phyloP scores from a whole-genome alignment of 2,888 invertebrate genomes.

The Sisyra nigra region DNA sequence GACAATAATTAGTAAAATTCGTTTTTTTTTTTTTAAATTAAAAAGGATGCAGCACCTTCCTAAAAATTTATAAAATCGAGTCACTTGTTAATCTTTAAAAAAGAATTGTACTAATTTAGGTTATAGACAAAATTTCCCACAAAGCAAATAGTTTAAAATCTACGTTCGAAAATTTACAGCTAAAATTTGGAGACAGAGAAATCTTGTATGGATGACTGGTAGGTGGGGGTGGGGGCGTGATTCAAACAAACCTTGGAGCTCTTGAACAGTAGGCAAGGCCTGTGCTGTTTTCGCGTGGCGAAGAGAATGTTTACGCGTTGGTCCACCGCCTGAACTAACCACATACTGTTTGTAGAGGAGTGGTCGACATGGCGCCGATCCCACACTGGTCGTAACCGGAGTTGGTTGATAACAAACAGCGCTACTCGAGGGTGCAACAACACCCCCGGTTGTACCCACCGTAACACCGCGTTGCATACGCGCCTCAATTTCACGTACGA shows the following conservation, averaged over 20 bases:
- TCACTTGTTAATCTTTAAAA: too few species aligned
- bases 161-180: too few species aligned
- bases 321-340: slow-evolving; percentile 10
- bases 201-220: too few species aligned
- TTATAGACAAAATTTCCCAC: too few species aligned
- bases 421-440: not conserved
- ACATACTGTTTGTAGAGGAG: slow-evolving; percentile 3
- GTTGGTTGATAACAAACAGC: slow-evolving; percentile 52
- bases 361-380: slow-evolving; percentile 11
- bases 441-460: not conserved
- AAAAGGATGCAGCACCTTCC: too few species aligned
- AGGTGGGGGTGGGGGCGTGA: too few species aligned
- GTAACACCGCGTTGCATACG: slow-evolving; percentile 45
- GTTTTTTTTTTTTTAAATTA: too few species aligned
- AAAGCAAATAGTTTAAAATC: too few species aligned
- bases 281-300: slow-evolving; percentile 32
- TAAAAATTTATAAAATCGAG: too few species aligned
- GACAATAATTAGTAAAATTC: too few species aligned
- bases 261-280: slow-evolving; percentile 51
- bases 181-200: too few species aligned
- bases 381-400: slow-evolving; percentile 29
- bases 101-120: too few species aligned
- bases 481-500: slow-evolving; percentile 78
- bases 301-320: slow-evolving; percentile 35
- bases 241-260: slow-evolving; percentile 46